Evolutionary conservation across 2,888 invertebrate genomes (phyloP).

Genomic region (Sphaerophoria taeniata): DNA sequence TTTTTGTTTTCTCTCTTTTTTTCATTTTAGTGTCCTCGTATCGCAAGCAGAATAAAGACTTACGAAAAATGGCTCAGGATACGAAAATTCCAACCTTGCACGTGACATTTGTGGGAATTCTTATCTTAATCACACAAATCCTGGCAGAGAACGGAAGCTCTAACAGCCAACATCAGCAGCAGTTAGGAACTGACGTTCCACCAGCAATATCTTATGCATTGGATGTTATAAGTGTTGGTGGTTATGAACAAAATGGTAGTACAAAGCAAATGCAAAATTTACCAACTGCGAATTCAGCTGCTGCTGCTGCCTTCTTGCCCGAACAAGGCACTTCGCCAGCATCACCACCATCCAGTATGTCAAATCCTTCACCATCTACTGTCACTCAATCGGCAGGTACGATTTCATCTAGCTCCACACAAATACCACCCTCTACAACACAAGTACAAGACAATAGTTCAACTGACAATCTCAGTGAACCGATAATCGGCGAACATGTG

Average conservation of each 20-base stretch:
- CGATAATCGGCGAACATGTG: conserved; percentile 77
- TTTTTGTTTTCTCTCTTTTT: conserved; percentile 32
- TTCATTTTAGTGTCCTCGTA: conserved; percentile 46
- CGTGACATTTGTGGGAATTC: conserved; percentile 68
- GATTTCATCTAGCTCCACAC: conserved; percentile 63
- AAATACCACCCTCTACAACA: conserved; percentile 61
- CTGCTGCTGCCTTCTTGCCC: conserved; percentile 17
- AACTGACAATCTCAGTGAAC: conserved; percentile 69
- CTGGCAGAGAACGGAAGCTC: conserved; percentile 73
- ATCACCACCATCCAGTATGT: conserved; percentile 42
- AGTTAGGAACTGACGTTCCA: conserved; percentile 69
- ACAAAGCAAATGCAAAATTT: conserved; percentile 67
- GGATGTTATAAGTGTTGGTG: conserved; percentile 56
- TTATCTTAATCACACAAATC: conserved; percentile 72
- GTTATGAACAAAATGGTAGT: conserved; percentile 56
- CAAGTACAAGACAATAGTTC: conserved; percentile 64
- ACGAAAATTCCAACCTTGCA: conserved; percentile 72
- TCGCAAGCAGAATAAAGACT: conserved; percentile 59
- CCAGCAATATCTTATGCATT: conserved; percentile 52
- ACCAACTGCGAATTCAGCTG: conserved; percentile 53
- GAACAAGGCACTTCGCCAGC: conserved; percentile 58
- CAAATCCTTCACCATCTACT: conserved; percentile 55
- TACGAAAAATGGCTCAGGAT: conserved; percentile 74
- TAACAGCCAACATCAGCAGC: conserved; percentile 65
- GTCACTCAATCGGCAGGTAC: conserved; percentile 50